phyloP scores from a whole-genome alignment of 2,797 vertebrate species.

The Pangasius sanitwongsei region DNA sequence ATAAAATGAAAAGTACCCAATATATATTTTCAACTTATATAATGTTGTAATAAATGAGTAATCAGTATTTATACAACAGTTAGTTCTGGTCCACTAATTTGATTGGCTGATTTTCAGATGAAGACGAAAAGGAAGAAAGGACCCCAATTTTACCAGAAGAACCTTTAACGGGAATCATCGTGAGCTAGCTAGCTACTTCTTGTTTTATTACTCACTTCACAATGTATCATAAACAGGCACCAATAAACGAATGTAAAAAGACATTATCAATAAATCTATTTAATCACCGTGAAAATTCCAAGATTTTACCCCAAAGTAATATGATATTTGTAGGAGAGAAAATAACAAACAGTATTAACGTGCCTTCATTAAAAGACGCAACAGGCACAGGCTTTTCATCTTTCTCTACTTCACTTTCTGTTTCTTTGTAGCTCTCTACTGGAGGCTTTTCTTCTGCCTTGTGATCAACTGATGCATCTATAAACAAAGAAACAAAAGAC shows the following conservation, averaged over 20 bases:
- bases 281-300: background rate
- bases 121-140: background rate
- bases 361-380: slow-evolving; percentile 25
- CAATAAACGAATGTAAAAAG: background rate
- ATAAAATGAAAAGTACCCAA: no score
- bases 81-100: background rate
- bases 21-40: background rate
- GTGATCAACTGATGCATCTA: background rate
- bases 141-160: background rate
- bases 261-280: background rate
- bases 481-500: background rate
- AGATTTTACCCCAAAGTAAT: no score
- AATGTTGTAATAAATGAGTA: background rate
- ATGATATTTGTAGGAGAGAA: background rate
- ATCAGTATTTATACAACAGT: background rate
- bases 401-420: slow-evolving; percentile 7
- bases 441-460: background rate
- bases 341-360: background rate
- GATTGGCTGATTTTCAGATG: background rate
- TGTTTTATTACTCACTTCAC: slow-evolving; percentile 2
- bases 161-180: background rate
- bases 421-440: background rate
- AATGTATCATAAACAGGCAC: background rate
- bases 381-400: slow-evolving; percentile 3
- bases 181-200: background rate